Evolutionary conservation across 2,888 invertebrate species (phyloP), one percentile per base, ranked within the genome.

Genomic region (Fragum whitleyi): DNA sequence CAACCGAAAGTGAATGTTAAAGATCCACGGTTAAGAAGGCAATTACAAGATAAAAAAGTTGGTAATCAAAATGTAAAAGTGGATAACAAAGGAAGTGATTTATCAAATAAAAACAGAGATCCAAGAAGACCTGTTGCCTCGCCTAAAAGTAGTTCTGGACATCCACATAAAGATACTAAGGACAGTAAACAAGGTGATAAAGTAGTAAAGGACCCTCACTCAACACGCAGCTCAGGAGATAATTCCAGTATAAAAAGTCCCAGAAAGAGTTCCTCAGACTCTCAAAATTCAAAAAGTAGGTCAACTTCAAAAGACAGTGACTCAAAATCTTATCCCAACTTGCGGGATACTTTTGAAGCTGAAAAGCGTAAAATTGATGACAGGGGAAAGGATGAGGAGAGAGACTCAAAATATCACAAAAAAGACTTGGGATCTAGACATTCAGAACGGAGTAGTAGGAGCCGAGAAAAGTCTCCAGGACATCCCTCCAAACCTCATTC

Each of bases 241-340:
- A 21, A 21, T 23, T 53, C 53, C 23, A 61, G 59, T 61, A 6
- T 59, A 19, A 78, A 75, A 75, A 47, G 42, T 75, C 65, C 65
- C 23, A 23, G 65, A 42, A 61, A 51, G 23, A 72, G 68, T 16
- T 16, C 28, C 1, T 65, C 65, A 3, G 65, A 65, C 23, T 14
- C 6, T 42, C 39, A 65, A 26, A 65, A 14, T 42, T 26, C 55
- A 7, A 78, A 72, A 47, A n/a, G 29, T 28, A 53, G 79, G 57
- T 73, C 69, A 39, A 21, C 61, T 16, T 82, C 82, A 42, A 82
- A 73, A 57, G 82, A 82, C 23, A 73, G 67, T 29, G 79, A 79
- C 16, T 47, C 21, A 26, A 79, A 73, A 53, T 32, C 59, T 39
- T 29, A 65, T 51, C 6, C 26, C 5, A 74, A 32, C 28, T 19